Base-by-base conservation (phyloP, 2,888 invertebrate genomes). In the Coleophora flavipennella region DNA sequence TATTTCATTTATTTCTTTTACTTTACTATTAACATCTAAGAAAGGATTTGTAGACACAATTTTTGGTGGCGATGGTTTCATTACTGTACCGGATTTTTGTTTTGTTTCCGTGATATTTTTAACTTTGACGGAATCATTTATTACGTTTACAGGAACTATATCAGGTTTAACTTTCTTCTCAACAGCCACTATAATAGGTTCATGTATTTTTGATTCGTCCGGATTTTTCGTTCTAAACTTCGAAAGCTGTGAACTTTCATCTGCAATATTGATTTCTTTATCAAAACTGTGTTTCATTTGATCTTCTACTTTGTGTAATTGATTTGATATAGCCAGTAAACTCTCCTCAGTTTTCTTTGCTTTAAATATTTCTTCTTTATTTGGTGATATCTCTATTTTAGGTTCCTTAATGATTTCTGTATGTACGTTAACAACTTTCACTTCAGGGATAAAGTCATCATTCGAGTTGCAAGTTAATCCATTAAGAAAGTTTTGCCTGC, bases 331-430 rank as follows among this genome's bases (percentile, higher is more conserved):
- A 38, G 74, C 74, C 48, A 85, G 53, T 45, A 86, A 71, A 57
- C 85, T 86, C 48, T 84, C 83, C 67, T 85, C 85, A 39, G 85
- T 85, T 57, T 76, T 81, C 50, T 77, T 72, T 10, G 61, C 84
- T 55, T 72, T 83, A 3, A 69, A 67, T 43, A 62, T 49, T 33
- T 57, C 45, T 11, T 35, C 29, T 12, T 33, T 36, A 39, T 45
- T 49, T 37, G 43, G 42, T 43, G 43, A 25, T 38, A 45, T 50
- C 33, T 47, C 47, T 33, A 44, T 49, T 44, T 52, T 59, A 1
- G 51, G 40, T 33, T 67, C 57, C 39, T 46, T 49, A 20, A 62
- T 33, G 36, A 60, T 49, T 56, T 73, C 67, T 37, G 65, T 55
- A 38, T 62, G 60, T 47, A 77, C 55, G 41, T 62, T 62, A 7